Conservation (phyloP, 2,113 vertebrate species). For the Artemisiospiza belli region DNA sequence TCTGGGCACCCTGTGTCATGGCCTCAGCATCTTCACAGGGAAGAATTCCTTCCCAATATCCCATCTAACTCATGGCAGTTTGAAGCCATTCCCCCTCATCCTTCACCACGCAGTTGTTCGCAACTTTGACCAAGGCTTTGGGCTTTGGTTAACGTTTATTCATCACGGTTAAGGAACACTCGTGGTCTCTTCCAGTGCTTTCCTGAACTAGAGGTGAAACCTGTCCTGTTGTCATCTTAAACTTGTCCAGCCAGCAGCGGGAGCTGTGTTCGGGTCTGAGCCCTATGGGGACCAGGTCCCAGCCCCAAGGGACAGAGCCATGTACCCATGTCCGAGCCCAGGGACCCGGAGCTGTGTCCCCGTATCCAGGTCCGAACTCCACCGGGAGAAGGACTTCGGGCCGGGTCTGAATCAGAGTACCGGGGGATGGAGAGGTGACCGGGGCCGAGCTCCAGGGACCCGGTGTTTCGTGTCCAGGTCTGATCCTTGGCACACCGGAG, state of each 20-base stretch:
- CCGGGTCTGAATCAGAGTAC: accelerated
- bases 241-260: accelerated
- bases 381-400: no score
- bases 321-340: neutral
- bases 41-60: neutral
- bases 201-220: neutral
- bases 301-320: neutral
- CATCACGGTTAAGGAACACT: neutral
- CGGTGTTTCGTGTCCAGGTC: neutral
- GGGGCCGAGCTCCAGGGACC: no score
- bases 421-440: neutral
- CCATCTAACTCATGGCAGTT: neutral
- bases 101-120: accelerated
- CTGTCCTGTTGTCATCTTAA: accelerated
- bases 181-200: accelerated
- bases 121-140: neutral
- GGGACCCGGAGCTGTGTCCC: accelerated
- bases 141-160: neutral
- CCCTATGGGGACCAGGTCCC: neutral
- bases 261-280: neutral
- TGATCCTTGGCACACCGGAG: neutral
- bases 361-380: neutral
- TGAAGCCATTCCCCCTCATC: accelerated
- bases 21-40: neutral
- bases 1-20: neutral